Evolutionary conservation across 2,888 invertebrate genomes (phyloP), one percentile per base, ranked within the genome.

Genomic region (Noctua fimbriata): DNA sequence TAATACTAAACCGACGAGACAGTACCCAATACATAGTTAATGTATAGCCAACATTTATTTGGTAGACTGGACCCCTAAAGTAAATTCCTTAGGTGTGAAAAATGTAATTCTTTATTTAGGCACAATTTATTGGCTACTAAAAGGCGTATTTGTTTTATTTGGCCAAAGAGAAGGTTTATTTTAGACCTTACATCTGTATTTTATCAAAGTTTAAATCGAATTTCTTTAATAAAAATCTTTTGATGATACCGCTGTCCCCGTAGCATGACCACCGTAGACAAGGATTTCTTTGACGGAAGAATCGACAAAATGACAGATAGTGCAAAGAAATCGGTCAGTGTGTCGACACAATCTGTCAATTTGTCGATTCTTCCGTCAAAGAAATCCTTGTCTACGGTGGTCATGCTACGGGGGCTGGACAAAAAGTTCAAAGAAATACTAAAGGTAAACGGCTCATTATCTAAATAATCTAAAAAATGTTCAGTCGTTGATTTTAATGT

Each of bases 1-100:
- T 78, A 52, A 77, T 16, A 71, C 67, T 70, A 32, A 58, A 77
- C 71, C 36, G 47, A 63, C 66, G 44, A 85, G 79, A 78, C 74
- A 66, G 41, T 52, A 73, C 58, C 73, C 75, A 65, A 89, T 87
- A 88, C 82, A 87, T 87, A 85, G 73, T 89, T 89, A 87, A 79
- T 86, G 83, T 89, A 73, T 77, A 73, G 41, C 77, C 71, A 76
- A 70, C 89, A 85, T 89, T 81, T 89, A 75, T 88, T 82, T 70
- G 52, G 76, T 69, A 73, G 36, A 71, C 78, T 76, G 73, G 41
- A 73, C 67, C 52, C 36, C 52, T 71, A 36, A 36, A 81, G 18
- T 79, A 87, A 73, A 85, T 88, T 85, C 72, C 28, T 85, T 80
- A 73, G 67, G 78, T 88, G 88, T 85, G 69, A 82, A 78, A 87